phyloP scores from a whole-genome alignment of 37 sponge, comb jelly and placozoan genomes.

The Lycopodina hypogea region DNA sequence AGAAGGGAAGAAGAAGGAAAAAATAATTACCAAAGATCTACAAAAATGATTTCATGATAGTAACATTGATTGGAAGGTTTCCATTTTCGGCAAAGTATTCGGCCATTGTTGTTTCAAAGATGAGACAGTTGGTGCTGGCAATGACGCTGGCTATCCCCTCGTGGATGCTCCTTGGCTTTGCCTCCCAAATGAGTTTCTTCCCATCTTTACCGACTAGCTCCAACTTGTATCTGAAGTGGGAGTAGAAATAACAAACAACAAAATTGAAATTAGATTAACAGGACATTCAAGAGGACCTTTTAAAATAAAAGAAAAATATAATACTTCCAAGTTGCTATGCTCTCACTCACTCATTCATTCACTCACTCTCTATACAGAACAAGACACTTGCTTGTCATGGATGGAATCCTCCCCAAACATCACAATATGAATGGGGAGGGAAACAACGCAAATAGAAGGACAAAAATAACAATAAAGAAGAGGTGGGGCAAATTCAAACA shows the following conservation, averaged over 20 bases:
- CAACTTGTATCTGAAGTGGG: slow-evolving; percentile 49
- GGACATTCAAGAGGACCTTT: neutral
- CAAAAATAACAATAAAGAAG: too few species aligned
- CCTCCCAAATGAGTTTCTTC: slow-evolving; percentile 94
- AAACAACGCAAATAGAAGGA: too few species aligned
- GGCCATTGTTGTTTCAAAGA: slow-evolving; percentile 92
- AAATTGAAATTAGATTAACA: neutral
- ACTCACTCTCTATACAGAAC: too few species aligned
- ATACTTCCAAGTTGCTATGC: neutral
- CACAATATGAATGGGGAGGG: too few species aligned
- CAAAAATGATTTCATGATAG: slow-evolving; percentile 55
- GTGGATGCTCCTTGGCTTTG: slow-evolving; percentile 90
- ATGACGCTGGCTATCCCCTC: slow-evolving; percentile 86
- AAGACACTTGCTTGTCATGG: too few species aligned
- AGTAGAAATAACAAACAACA: neutral
- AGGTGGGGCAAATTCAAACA: too few species aligned
- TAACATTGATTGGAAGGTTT: slow-evolving; percentile 95
- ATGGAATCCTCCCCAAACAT: too few species aligned
- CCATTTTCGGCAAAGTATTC: slow-evolving; percentile 91
- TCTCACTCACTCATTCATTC: too few species aligned
- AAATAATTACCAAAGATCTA: too few species aligned
- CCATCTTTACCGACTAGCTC: slow-evolving; percentile 75
- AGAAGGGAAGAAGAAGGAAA: too few species aligned
- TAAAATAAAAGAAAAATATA: too few species aligned
- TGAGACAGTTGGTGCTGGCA: slow-evolving; percentile 84